A percentile compares a stretch with the other conserved stretches of the same genome.
Conservation (phyloP, 2,113 vertebrate species). For the Tringa solitaria region DNA sequence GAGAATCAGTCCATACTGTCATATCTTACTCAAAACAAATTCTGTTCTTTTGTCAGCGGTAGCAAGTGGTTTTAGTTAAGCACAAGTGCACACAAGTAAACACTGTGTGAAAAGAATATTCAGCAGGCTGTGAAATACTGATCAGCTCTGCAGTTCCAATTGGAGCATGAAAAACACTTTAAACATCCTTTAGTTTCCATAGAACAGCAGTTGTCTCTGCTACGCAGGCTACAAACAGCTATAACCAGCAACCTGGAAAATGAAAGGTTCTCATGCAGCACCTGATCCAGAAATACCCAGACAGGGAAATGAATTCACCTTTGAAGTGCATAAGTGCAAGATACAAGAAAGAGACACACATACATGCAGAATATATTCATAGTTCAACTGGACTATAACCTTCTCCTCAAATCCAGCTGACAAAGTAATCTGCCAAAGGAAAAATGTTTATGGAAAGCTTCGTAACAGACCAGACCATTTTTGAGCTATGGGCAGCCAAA, state of each 20-base stretch:
- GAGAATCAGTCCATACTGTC: background rate
- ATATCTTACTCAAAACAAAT: background rate
- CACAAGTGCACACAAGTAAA: background rate
- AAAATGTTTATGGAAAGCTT: background rate
- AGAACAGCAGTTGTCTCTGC: background rate
- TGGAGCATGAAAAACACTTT: slow-evolving; percentile 13
- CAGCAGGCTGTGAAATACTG: slow-evolving; percentile 13
- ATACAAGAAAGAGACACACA: background rate
- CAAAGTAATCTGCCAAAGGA: background rate
- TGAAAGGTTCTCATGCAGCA: background rate
- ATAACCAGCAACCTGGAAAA: background rate
- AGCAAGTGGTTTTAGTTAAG: slow-evolving; percentile 1
- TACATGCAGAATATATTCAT: background rate
- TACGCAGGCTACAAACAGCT: background rate
- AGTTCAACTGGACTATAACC: background rate
- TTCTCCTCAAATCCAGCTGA: background rate
- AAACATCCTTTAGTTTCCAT: background rate
- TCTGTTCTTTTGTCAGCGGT: background rate
- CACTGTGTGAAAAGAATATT: slow-evolving; percentile 6
- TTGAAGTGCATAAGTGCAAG: background rate
- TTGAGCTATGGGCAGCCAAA: background rate
- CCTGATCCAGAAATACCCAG: background rate
- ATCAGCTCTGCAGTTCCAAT: background rate
- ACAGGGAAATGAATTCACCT: background rate
- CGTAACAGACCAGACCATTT: background rate